A percentile compares a stretch with the other conserved stretches of the same genome.
phyloP scores from a whole-genome alignment of 2,113 vertebrate species.

The Trogon melanurus region DNA sequence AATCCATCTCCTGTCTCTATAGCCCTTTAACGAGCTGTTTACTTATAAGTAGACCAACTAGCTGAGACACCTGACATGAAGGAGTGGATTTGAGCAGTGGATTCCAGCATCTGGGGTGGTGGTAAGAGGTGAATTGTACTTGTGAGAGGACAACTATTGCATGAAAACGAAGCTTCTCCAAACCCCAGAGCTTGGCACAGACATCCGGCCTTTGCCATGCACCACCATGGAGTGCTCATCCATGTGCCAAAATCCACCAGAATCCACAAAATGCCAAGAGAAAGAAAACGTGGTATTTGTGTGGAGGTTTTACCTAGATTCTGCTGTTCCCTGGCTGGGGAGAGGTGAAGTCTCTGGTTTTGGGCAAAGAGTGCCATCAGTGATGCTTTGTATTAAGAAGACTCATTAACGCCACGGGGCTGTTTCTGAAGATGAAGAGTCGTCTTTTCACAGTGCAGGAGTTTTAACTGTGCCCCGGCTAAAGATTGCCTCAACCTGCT shows the following conservation, averaged over 20 bases:
- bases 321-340: neutral
- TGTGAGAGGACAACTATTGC: neutral
- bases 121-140: neutral
- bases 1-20: neutral
- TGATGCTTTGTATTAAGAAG: neutral
- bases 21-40: neutral
- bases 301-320: neutral
- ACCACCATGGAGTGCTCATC: neutral
- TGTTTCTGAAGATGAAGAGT: neutral
- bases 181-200: neutral
- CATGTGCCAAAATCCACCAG: neutral
- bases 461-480: constrained; percentile 50
- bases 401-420: constrained; percentile 8
- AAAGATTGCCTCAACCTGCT: constrained; percentile 46
- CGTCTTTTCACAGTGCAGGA: constrained; percentile 3
- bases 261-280: neutral
- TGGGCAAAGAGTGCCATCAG: neutral
- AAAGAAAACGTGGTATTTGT: neutral
- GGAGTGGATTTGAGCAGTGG: neutral
- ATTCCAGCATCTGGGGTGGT: neutral
- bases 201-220: rapidly evolving
- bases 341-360: neutral
- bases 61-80: neutral
- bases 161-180: neutral
- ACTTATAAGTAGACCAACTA: neutral